A percentile compares a stretch with the other conserved stretches of the same genome.
These are phyloP conservation scores for Crax fasciolata DNA, from an alignment of 2,797 vertebrate genomes.

Conservation along the genomic window DNA sequence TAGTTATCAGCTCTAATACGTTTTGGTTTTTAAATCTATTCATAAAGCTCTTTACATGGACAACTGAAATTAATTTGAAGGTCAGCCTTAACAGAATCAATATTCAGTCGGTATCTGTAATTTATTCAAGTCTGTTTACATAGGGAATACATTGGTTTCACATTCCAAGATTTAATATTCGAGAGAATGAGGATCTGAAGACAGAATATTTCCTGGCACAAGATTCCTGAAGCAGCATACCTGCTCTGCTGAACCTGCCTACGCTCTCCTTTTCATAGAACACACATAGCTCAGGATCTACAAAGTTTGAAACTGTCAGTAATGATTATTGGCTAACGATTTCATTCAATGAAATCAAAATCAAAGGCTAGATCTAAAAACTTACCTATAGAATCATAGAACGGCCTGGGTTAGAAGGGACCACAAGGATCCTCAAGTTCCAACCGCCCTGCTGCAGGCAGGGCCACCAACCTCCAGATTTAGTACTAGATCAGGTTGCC, in stretches of 20 bases:
- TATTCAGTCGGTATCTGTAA: slow-evolving; percentile 36
- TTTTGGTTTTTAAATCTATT: neutral
- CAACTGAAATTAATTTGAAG: slow-evolving; percentile 47
- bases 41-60: neutral
- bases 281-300: neutral
- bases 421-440: too few species aligned
- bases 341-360: neutral
- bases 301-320: neutral
- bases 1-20: neutral
- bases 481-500: too few species aligned
- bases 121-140: slow-evolving; percentile 17
- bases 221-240: neutral
- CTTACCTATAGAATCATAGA: neutral
- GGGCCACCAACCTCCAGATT: too few species aligned
- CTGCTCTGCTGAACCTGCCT: neutral
- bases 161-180: neutral
- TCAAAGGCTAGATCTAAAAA: neutral
- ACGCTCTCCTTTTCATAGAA: neutral
- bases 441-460: too few species aligned
- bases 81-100: neutral
- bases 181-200: neutral
- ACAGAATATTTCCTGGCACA: neutral
- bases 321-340: neutral
- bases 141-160: neutral
- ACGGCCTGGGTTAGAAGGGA: too few species aligned